Conservation (phyloP, 2,888 invertebrate genomes). For the Dasysyrphus albostriatus region DNA sequence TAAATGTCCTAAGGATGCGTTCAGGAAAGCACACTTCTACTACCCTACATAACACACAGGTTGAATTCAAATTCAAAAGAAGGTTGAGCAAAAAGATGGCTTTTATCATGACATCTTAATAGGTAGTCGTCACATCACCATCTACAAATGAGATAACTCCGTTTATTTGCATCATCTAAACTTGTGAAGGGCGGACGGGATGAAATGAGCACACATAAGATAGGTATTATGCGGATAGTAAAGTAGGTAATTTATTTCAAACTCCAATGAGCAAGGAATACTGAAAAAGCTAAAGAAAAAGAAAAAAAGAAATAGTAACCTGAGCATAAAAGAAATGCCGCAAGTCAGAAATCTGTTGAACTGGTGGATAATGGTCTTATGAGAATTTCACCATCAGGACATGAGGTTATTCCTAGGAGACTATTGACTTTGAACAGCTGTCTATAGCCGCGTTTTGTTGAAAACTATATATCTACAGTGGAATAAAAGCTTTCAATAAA, state of each 20-base stretch:
- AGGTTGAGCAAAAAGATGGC: background rate
- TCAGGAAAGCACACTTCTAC: background rate
- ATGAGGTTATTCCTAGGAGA: too few species aligned
- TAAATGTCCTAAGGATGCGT: conserved; percentile 67
- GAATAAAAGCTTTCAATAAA: too few species aligned
- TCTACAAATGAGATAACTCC: conserved; percentile 71
- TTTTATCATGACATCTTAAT: conserved; percentile 73
- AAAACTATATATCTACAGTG: too few species aligned
- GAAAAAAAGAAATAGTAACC: conserved; percentile 5
- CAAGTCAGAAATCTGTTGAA: conserved; percentile 70
- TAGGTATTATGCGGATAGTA: conserved; percentile 31
- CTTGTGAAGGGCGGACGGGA: background rate
- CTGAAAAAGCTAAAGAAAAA: conserved; percentile 1
- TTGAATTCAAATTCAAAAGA: conserved; percentile 56
- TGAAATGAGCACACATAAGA: conserved; percentile 25
- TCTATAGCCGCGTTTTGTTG: too few species aligned
- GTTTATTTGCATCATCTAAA: conserved; percentile 65
- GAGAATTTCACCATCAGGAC: conserved; percentile 10
- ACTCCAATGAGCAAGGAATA: conserved; percentile 45
- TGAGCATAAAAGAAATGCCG: conserved; percentile 60
- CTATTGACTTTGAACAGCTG: too few species aligned
- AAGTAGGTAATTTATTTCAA: conserved; percentile 52
- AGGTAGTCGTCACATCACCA: conserved; percentile 73
- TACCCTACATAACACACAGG: background rate
- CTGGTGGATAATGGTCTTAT: conserved; percentile 10